phyloP scores from a whole-genome alignment of 2,113 vertebrate genomes.

The Asarcornis scutulata region DNA sequence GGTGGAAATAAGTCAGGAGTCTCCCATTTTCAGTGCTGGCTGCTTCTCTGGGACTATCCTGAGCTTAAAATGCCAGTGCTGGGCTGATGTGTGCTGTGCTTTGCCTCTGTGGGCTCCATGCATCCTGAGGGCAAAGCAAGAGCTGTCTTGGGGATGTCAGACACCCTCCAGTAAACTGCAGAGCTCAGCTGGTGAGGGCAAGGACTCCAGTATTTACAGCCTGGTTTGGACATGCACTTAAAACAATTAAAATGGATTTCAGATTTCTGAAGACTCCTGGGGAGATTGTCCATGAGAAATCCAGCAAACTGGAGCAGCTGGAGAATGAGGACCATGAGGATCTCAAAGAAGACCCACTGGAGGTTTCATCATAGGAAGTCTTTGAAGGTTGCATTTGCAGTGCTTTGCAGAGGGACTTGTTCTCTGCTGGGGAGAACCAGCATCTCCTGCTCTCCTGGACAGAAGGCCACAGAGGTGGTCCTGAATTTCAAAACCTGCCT shows the following conservation, averaged over 20 bases:
- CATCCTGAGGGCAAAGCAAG: neutral
- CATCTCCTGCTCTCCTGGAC: neutral
- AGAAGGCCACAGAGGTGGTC: neutral
- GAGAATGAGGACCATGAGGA: constrained; percentile 72
- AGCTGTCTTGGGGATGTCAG: neutral
- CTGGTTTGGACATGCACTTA: neutral
- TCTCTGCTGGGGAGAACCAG: neutral
- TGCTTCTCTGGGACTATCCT: neutral
- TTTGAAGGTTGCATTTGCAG: neutral
- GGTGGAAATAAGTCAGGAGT: neutral
- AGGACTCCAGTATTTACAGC: neutral
- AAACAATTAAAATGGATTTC: neutral
- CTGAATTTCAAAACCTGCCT: neutral
- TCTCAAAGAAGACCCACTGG: constrained; percentile 72
- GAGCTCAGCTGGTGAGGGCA: neutral
- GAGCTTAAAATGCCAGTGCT: neutral
- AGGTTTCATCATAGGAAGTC: constrained; percentile 69
- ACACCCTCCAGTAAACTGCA: neutral
- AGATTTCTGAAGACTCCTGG: constrained; percentile 89
- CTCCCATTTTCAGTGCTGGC: neutral
- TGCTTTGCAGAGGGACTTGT: neutral
- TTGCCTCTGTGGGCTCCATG: neutral
- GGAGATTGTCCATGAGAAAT: constrained; percentile 70
- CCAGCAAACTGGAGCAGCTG: constrained; percentile 65
- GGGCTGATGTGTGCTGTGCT: neutral